These are phyloP conservation scores for Chrysochloris asiatica DNA, from an alignment of 2,113 vertebrate genomes.

Conservation along the genomic window DNA sequence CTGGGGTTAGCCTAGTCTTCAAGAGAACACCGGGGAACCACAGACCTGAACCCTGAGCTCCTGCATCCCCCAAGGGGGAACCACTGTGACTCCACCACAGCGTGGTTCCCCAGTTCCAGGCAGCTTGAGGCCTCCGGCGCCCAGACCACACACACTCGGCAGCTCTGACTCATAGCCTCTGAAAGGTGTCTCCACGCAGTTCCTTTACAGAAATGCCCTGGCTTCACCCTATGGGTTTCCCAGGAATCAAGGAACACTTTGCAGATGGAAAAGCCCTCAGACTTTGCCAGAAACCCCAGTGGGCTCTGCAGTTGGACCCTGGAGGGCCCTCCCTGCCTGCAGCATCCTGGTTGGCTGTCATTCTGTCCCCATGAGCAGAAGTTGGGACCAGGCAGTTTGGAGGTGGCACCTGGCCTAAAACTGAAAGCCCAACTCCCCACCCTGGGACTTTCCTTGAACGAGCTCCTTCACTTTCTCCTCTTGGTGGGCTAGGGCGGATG, in stretches of 20 bases:
- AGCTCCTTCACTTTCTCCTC: too few species aligned
- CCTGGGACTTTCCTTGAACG: too few species aligned
- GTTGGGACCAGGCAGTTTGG: not conserved
- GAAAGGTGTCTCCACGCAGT: conserved; percentile 28
- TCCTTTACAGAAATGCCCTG: conserved; percentile 74
- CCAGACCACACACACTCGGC: conserved; percentile 27
- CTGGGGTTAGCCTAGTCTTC: not conserved
- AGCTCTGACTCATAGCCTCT: conserved; percentile 70
- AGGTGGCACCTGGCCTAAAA: too few species aligned
- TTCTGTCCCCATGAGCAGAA: not conserved
- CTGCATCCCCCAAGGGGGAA: too few species aligned
- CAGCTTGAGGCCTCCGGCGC: not conserved
- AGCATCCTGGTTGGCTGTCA: too few species aligned
- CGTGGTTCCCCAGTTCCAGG: not conserved
- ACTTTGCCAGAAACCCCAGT: not conserved
- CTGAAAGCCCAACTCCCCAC: too few species aligned
- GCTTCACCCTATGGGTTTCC: conserved; percentile 54
- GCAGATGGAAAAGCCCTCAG: conserved; percentile 66
- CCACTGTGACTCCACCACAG: not conserved
- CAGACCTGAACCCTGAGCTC: too few species aligned
- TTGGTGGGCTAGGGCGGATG: too few species aligned
- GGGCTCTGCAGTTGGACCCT: too few species aligned
- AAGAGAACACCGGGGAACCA: not conserved
- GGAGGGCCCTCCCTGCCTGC: not conserved
- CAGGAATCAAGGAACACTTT: conserved; percentile 52